Conservation (phyloP, 2,888 invertebrate genomes). For the Ametastegia equiseti region DNA sequence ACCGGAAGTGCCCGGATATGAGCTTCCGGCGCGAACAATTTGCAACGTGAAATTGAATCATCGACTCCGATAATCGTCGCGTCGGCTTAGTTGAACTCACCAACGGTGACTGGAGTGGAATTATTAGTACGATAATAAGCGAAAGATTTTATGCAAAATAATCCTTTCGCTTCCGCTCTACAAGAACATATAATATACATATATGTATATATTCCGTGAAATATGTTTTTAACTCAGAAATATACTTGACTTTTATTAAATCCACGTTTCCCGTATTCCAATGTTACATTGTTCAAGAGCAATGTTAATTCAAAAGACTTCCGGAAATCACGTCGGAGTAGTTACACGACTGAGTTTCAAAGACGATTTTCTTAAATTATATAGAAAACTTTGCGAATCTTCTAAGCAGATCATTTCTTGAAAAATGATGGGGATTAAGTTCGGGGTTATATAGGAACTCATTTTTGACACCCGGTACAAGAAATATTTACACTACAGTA, state of each 20-base stretch:
- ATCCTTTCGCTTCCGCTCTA: not conserved
- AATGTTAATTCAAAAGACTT: too few relatives aligned
- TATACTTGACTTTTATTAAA: not conserved
- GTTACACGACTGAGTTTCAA: not conserved
- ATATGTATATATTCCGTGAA: not conserved
- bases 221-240: not conserved
- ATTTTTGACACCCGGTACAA: conserved; percentile 51
- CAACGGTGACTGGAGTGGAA: conserved; percentile 30
- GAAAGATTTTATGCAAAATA: conserved; percentile 27
- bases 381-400: not conserved
- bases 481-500: conserved; percentile 67
- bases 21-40: conserved; percentile 93
- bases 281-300: not conserved
- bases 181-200: not conserved
- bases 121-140: conserved; percentile 27
- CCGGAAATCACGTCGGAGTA: not conserved
- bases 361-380: not conserved
- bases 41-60: conserved; percentile 83
- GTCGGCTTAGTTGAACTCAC: conserved; percentile 56
- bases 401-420: not conserved
- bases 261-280: not conserved
- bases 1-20: conserved; percentile 84
- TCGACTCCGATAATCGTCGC: conserved; percentile 74
- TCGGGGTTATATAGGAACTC: not conserved
- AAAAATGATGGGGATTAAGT: not conserved